A percentile compares a stretch with the other conserved stretches of the same genome.
phyloP scores from a whole-genome alignment of 2,797 vertebrate genomes.

The Hypotaenidia philippensis region DNA sequence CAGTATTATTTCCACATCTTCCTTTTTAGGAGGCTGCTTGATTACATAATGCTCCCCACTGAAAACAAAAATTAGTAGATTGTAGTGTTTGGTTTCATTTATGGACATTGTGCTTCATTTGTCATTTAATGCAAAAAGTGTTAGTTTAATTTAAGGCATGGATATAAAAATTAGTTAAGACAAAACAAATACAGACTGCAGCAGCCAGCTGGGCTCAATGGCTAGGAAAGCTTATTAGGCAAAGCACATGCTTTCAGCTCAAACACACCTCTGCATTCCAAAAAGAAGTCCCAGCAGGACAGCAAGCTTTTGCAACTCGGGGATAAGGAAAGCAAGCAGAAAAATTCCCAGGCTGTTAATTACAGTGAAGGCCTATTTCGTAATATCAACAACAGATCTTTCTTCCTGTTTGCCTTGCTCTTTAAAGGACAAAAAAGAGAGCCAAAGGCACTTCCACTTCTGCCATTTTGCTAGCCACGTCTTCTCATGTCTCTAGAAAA shows the following conservation, averaged over 20 bases:
- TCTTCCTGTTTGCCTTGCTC: neutral
- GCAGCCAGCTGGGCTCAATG: constrained; percentile 58
- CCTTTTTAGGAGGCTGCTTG: neutral
- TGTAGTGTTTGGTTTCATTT: constrained; percentile 52
- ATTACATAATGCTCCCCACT: neutral
- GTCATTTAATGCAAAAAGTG: constrained; percentile 19
- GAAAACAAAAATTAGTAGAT: constrained; percentile 58
- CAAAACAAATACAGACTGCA: constrained; percentile 52
- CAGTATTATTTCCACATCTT: constrained; percentile 15
- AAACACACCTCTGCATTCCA: constrained; percentile 61
- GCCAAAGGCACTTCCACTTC: neutral
- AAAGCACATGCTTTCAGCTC: constrained; percentile 39
- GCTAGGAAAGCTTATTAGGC: constrained; percentile 32
- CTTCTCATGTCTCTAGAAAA: neutral
- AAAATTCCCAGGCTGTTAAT: constrained; percentile 34
- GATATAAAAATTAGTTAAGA: constrained; percentile 60
- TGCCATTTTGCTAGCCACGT: neutral
- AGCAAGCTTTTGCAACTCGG: neutral
- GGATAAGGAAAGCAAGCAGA: constrained; percentile 51
- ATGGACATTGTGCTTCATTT: constrained; percentile 26
- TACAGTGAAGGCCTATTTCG: constrained; percentile 2
- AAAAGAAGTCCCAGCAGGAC: constrained; percentile 53
- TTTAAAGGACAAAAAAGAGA: neutral
- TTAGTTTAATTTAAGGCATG: constrained; percentile 12
- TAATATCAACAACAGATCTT: neutral